These are phyloP conservation scores for Aldabrachelys gigantea DNA, from an alignment of 2,113 vertebrate species.

Conservation along the genomic window DNA sequence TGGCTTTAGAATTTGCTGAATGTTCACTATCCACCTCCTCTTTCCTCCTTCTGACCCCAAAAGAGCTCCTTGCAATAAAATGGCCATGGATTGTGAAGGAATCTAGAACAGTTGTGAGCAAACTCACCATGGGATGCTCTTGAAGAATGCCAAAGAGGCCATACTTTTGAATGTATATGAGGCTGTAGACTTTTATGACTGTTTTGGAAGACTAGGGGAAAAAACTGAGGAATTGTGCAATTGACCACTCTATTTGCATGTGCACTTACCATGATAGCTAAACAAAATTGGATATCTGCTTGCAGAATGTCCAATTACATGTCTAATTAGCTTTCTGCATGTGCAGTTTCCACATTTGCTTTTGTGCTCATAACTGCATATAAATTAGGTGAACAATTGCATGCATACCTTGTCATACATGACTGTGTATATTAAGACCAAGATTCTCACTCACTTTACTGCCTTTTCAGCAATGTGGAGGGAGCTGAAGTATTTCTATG, in stretches of 20 bases:
- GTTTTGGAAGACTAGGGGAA: background rate
- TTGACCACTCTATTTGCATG: background rate
- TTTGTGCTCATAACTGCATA: background rate
- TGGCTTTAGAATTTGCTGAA: background rate
- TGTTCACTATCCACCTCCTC: background rate
- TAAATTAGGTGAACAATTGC: background rate
- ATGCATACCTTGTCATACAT: background rate
- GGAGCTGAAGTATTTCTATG: background rate
- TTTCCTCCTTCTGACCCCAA: background rate
- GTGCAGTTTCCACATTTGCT: background rate
- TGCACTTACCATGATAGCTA: background rate
- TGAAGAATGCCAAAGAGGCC: background rate
- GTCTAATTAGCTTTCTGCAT: background rate
- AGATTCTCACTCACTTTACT: background rate
- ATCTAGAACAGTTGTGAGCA: background rate
- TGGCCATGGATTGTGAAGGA: background rate
- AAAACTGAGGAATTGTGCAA: background rate
- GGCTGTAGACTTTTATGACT: background rate
- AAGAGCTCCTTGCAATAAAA: background rate
- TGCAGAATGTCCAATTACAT: background rate
- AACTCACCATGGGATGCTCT: background rate
- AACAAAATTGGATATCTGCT: background rate
- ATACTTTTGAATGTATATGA: background rate
- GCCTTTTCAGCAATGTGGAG: background rate
- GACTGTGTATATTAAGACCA: background rate